Percentiles rank a stretch among this genome's conserved stretches.
Conservation (phyloP, 2,113 vertebrate genomes). For the Dendrocopos noguchii region DNA sequence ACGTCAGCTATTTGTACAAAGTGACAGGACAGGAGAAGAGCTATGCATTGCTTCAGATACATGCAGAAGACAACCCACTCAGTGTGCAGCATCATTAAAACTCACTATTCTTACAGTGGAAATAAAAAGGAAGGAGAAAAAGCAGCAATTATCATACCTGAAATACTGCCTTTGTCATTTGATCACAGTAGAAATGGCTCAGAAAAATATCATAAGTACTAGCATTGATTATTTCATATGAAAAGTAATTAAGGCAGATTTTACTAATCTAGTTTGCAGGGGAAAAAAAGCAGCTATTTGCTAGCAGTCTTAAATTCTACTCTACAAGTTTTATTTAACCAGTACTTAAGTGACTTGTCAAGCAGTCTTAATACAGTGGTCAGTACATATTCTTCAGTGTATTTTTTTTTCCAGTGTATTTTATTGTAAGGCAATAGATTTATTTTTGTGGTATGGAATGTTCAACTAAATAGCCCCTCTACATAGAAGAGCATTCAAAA, state of each 20-base stretch:
- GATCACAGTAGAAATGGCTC: conserved; percentile 35
- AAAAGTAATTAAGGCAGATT: conserved; percentile 30
- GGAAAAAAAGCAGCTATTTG: not conserved
- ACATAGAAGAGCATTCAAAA: not conserved
- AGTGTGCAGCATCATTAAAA: conserved; percentile 1
- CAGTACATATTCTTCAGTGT: not conserved
- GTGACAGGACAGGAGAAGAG: not conserved
- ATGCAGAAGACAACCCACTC: not conserved
- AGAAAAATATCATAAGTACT: conserved; percentile 26
- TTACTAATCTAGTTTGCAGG: not conserved
- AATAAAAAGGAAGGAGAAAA: not conserved
- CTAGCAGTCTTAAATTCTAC: conserved; percentile 26
- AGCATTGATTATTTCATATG: not conserved
- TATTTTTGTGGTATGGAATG: not conserved
- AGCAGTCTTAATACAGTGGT: not conserved
- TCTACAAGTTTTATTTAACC: conserved; percentile 48
- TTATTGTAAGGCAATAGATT: not conserved
- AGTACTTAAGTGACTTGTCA: conserved; percentile 25
- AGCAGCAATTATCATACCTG: not conserved
- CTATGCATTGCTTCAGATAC: not conserved
- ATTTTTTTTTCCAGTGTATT: not conserved
- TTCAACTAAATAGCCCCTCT: not conserved
- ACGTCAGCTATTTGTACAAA: not conserved
- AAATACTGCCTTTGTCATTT: conserved; percentile 49
- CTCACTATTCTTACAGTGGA: not conserved